Evolutionary conservation across 2,888 invertebrate genomes (phyloP), one percentile per base, ranked within the genome.

Genomic region (Melinaea marsaeus): DNA sequence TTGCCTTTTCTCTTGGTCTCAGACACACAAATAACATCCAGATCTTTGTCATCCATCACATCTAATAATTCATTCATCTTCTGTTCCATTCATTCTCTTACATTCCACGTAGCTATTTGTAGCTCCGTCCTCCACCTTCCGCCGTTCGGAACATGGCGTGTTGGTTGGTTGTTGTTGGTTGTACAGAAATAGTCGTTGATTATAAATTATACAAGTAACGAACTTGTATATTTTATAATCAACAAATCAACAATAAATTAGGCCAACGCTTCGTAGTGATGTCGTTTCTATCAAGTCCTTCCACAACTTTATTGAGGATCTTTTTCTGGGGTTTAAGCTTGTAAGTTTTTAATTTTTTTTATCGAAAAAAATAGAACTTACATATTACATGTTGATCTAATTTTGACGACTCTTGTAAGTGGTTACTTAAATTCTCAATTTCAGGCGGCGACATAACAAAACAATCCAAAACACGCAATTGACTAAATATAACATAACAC

Each of bases 181-280:
- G n/a, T 79, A 91, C 91, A 78, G 66, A 91, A 91, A 71, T 90
- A 88, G 70, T 90, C 86, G 48, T 71, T 80, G 71, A 88, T 88
- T 61, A 91, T 89, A 59, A 81, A 88, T 68, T 86, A 90, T 66
- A 90, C 76, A 13, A 91, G 84, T 76, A n/a, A n/a, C n/a, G n/a
- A n/a, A n/a, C n/a, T n/a, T n/a, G n/a, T n/a, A n/a, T n/a, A n/a
- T n/a, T n/a, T n/a, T n/a, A n/a, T n/a, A n/a, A n/a, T n/a, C n/a
- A n/a, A n/a, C n/a, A n/a, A n/a, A n/a, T n/a, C n/a, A n/a, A n/a
- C n/a, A n/a, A n/a, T n/a, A n/a, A n/a, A 66, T 88, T 77, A 0
- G 91, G 90, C 91, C 91, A 91, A 11, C 85, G 79, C 71, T 88
- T 90, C 2, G 88, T 85, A 62, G 77, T 81, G 2, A 91, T 75